Evolutionary conservation across 2,888 invertebrate genomes (phyloP).

Genomic region (Morpho helenor): DNA sequence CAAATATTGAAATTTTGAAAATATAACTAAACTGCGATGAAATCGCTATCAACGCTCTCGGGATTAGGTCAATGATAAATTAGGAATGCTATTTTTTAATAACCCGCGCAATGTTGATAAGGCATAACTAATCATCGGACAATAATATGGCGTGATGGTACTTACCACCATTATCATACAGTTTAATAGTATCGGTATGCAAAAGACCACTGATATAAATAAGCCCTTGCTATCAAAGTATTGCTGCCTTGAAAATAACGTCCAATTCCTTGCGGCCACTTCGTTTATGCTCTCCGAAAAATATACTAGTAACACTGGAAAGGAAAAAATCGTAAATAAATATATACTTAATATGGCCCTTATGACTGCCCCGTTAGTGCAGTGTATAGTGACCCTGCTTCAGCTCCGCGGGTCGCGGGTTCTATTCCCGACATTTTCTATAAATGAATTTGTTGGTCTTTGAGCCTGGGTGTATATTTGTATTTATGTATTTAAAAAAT

Average conservation of each 20-base stretch:
- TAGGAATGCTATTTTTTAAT: constrained; percentile 9
- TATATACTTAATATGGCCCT: too few species aligned
- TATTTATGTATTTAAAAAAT: too few species aligned
- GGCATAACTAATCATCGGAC: constrained; percentile 14
- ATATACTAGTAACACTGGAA: constrained; percentile 91
- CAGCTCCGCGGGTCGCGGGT: too few species aligned
- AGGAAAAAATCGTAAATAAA: constrained; percentile 21
- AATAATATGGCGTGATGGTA: constrained; percentile 35
- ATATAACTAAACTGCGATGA: too few species aligned
- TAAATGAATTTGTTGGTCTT: too few species aligned
- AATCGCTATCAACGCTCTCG: too few species aligned
- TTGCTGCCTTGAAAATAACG: constrained; percentile 92
- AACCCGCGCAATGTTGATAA: constrained; percentile 14
- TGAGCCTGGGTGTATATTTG: too few species aligned
- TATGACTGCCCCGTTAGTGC: too few species aligned
- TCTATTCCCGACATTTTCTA: too few species aligned
- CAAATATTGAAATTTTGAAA: too few species aligned
- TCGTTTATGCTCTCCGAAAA: constrained; percentile 95
- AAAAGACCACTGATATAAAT: constrained; percentile 96
- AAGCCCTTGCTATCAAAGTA: constrained; percentile 96
- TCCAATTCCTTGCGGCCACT: constrained; percentile 93
- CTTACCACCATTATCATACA: constrained; percentile 97
- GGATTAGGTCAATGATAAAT: neutral
- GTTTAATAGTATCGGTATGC: constrained; percentile 94
- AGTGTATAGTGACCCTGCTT: too few species aligned